Percentiles rank a stretch among this genome's conserved stretches.
These are phyloP conservation scores for Drosophila putrida DNA, from an alignment of 2,888 invertebrate genomes.

Conservation along the genomic window DNA sequence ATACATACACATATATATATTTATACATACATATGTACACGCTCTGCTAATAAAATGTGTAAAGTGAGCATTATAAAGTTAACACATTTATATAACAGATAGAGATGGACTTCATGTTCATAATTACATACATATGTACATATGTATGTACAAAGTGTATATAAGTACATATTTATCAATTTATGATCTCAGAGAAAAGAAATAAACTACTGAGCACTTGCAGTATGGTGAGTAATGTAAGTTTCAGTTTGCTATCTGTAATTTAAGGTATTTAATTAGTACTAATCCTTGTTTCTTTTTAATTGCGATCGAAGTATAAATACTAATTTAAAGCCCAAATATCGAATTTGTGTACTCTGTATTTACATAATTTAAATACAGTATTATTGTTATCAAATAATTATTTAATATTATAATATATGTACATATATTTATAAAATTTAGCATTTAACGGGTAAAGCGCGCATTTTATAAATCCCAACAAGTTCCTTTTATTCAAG, in stretches of 20 bases:
- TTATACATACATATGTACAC: not conserved
- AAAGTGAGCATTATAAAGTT: constrained; percentile 8
- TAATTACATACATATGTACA: not conserved
- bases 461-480: too few species aligned
- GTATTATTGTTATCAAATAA: too few species aligned
- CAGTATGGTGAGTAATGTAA: not conserved
- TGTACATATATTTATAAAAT: too few species aligned
- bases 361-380: too few species aligned
- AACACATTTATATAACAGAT: constrained; percentile 14
- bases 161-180: not conserved
- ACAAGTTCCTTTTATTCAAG: not conserved
- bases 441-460: too few species aligned
- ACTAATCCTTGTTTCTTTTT: not conserved
- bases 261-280: not conserved
- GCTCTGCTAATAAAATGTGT: not conserved
- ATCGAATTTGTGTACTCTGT: too few species aligned
- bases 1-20: not conserved
- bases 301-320: not conserved
- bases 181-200: not conserved
- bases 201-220: not conserved
- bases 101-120: constrained; percentile 1
- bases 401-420: too few species aligned
- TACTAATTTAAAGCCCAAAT: not conserved
- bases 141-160: not conserved
- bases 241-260: not conserved